A percentile compares a stretch with the other conserved stretches of the same genome.
phyloP scores from a whole-genome alignment of 2,888 invertebrate genomes.

The Xestia sexstrigata region DNA sequence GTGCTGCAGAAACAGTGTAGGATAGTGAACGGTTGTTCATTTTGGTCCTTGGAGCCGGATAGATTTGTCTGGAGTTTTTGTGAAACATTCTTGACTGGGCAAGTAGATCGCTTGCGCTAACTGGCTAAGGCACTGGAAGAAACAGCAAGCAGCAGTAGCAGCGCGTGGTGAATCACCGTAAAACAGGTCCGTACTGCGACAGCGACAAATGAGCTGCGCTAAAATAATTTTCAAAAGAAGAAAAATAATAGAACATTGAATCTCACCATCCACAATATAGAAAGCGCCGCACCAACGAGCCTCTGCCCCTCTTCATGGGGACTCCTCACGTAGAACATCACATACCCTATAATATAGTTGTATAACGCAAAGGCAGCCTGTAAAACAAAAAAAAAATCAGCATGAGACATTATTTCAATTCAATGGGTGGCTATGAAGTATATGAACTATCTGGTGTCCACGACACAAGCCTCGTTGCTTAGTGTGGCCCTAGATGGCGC shows the following conservation, averaged over 20 bases:
- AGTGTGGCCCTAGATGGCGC: no score
- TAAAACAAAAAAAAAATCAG: not conserved
- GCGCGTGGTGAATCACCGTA: not conserved
- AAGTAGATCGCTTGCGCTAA: no score
- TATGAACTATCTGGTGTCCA: no score
- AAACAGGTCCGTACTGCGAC: not conserved
- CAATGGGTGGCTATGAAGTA: not conserved
- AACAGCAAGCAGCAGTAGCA: no score
- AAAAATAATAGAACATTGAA: not conserved
- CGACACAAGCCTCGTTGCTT: no score
- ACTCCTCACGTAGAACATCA: constrained; percentile 99
- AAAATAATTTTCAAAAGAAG: not conserved
- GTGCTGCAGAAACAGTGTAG: no score
- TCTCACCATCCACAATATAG: constrained; percentile 98
- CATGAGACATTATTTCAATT: not conserved
- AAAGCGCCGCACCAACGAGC: constrained; percentile 98
- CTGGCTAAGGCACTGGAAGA: no score
- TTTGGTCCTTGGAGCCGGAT: no score
- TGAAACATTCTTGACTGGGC: no score
- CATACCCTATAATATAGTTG: constrained; percentile 99
- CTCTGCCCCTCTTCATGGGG: constrained; percentile 99
- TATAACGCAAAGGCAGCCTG: constrained; percentile 98
- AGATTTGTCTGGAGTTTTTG: no score
- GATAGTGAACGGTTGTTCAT: no score
- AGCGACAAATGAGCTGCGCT: no score